phyloP scores from a whole-genome alignment of 2,888 invertebrate species.

The Acanthosepion pharaonis region DNA sequence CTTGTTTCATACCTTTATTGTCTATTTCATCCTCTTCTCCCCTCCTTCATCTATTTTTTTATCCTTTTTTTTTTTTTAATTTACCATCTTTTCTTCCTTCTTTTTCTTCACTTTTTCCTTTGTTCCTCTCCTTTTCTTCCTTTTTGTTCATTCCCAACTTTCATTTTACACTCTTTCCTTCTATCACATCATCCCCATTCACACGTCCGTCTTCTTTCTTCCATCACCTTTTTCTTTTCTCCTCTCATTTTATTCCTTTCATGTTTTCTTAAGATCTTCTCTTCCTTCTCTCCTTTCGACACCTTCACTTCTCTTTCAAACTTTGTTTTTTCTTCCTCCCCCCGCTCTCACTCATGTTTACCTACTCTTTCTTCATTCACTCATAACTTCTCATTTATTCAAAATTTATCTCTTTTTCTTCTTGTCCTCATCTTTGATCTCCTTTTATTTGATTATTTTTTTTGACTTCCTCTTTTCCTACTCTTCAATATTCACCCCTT shows the following conservation, averaged over 20 bases:
- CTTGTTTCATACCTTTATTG: not conserved
- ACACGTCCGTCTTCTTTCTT: not conserved
- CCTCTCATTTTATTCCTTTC: not conserved
- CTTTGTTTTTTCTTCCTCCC: too few species aligned
- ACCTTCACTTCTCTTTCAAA: not conserved
- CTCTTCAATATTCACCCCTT: too few species aligned
- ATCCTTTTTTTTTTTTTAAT: not conserved
- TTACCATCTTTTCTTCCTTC: not conserved
- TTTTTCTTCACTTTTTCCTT: not conserved
- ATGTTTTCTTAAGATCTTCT: not conserved
- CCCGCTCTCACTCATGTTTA: not conserved
- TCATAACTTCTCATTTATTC: not conserved
- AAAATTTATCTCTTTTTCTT: too few species aligned
- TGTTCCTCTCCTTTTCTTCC: not conserved
- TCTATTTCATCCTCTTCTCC: not conserved
- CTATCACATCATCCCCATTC: not conserved
- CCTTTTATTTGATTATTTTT: too few species aligned
- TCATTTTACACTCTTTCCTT: not conserved
- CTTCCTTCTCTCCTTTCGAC: not conserved
- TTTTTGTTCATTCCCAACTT: not conserved
- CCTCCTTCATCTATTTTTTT: not conserved
- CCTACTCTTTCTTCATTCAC: not conserved
- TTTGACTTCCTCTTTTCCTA: too few species aligned
- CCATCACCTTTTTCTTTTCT: not conserved
- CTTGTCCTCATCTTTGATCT: too few species aligned